Evolutionary conservation across 2,888 invertebrate species (phyloP).

Genomic region (Calameuta filiformis): DNA sequence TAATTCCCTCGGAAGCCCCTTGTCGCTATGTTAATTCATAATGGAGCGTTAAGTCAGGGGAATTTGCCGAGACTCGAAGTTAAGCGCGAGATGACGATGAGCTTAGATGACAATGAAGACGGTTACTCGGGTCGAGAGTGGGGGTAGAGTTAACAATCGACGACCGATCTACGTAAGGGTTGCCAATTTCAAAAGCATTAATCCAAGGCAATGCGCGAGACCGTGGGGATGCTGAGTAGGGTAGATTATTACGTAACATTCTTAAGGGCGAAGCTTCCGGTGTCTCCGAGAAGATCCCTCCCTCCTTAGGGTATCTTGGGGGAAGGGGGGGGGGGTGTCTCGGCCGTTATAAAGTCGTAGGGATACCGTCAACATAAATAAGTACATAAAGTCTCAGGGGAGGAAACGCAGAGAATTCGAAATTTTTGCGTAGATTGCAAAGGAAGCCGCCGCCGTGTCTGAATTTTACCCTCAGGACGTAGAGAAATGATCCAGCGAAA

Average conservation of each 20-base stretch:
- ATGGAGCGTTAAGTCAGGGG: too few relatives aligned
- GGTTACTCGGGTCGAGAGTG: background rate
- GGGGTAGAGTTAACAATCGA: background rate
- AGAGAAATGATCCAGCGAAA: too few relatives aligned
- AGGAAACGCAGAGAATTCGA: slow-evolving; percentile 45
- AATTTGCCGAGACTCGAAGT: too few relatives aligned
- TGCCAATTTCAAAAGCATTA: background rate
- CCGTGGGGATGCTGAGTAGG: background rate
- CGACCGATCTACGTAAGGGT: background rate
- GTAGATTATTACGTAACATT: background rate
- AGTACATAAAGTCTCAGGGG: slow-evolving; percentile 35
- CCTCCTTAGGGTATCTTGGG: background rate
- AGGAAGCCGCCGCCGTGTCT: slow-evolving; percentile 13
- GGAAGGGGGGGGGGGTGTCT: too few relatives aligned
- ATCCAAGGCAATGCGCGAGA: background rate
- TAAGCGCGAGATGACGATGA: too few relatives aligned
- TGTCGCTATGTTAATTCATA: too few relatives aligned
- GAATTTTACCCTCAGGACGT: too few relatives aligned
- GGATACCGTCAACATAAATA: slow-evolving; percentile 45
- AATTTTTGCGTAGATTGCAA: slow-evolving; percentile 46
- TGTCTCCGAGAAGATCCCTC: background rate
- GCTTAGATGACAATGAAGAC: too few relatives aligned
- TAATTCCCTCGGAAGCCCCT: too few relatives aligned
- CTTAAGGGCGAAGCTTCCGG: background rate
- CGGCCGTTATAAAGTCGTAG: slow-evolving; percentile 17